These are phyloP conservation scores for Gortyna flavago DNA, from an alignment of 2,888 invertebrate species.

Conservation along the genomic window DNA sequence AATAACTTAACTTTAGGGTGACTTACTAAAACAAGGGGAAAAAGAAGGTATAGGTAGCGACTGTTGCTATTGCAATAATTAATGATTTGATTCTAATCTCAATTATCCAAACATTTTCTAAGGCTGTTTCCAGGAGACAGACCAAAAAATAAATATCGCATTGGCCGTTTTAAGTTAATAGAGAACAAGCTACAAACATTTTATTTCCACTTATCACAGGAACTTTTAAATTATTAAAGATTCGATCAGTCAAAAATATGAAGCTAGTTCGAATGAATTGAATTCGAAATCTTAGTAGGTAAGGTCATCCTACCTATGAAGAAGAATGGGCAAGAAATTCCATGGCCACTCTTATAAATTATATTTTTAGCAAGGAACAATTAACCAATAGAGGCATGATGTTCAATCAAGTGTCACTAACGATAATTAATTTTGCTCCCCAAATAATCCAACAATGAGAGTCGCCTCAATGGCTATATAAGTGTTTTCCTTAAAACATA, in stretches of 20 bases:
- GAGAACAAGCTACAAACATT: too few relatives aligned
- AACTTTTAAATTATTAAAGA: too few relatives aligned
- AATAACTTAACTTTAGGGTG: too few relatives aligned
- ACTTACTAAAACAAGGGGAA: not conserved
- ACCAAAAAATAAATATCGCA: too few relatives aligned
- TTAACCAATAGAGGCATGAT: not conserved
- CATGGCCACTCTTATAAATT: too few relatives aligned
- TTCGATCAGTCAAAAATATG: too few relatives aligned
- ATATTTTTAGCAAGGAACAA: not conserved
- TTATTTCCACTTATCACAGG: too few relatives aligned
- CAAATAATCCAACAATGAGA: slow-evolving; percentile 14
- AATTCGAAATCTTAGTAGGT: too few relatives aligned
- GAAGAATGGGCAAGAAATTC: too few relatives aligned
- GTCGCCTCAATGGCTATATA: not conserved
- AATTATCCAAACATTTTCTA: not conserved
- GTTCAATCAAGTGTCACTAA: slow-evolving; percentile 21
- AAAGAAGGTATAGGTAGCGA: not conserved
- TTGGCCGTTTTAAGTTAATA: not conserved
- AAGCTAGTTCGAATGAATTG: too few relatives aligned
- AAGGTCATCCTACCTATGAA: too few relatives aligned
- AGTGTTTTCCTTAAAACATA: slow-evolving; percentile 20
- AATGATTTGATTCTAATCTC: not conserved
- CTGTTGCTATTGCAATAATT: not conserved
- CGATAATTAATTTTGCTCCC: slow-evolving; percentile 14
- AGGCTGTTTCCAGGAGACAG: not conserved